Evolutionary conservation across 2,797 vertebrate species (phyloP).

Genomic region (Menidia menidia): DNA sequence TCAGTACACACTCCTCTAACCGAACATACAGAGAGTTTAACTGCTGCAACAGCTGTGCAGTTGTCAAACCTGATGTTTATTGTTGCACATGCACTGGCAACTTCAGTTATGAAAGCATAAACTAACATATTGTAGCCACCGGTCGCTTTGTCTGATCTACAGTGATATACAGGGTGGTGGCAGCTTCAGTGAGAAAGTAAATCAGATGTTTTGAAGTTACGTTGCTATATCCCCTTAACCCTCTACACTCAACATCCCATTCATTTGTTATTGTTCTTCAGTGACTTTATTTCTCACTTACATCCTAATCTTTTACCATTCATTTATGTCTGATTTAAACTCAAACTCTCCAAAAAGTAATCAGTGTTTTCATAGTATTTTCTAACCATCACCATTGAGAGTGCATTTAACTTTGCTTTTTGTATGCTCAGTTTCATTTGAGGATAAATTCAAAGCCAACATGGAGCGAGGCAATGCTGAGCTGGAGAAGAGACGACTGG

Average conservation of each 20-base stretch:
- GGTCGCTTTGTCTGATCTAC: neutral
- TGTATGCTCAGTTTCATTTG: constrained; percentile 86
- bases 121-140: neutral
- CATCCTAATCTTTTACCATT: neutral
- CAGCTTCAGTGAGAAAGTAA: neutral
- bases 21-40: constrained; percentile 4
- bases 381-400: neutral
- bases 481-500: constrained; percentile 91
- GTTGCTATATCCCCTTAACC: neutral
- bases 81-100: neutral
- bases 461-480: constrained; percentile 92
- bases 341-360: neutral
- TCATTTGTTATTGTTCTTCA: neutral
- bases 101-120: neutral
- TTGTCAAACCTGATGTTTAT: neutral
- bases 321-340: neutral
- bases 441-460: constrained; percentile 96
- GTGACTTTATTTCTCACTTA: neutral
- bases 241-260: neutral
- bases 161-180: neutral
- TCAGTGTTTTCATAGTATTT: neutral
- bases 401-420: neutral
- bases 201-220: neutral
- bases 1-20: constrained; percentile 63
- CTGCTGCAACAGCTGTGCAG: neutral